Evolutionary conservation across 2,888 invertebrate genomes (phyloP).

Genomic region (Periphyllus acericola): DNA sequence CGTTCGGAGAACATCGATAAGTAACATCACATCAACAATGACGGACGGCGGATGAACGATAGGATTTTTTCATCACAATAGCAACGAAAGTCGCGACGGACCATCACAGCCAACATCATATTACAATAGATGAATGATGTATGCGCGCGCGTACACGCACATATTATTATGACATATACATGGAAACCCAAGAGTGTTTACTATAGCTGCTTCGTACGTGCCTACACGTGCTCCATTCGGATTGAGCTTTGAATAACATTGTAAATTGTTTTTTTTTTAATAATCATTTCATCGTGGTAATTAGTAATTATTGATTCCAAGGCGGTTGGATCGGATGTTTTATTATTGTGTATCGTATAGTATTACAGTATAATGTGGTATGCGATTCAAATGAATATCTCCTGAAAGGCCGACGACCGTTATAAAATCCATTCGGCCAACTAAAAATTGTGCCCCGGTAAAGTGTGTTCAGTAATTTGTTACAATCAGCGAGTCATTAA

Average conservation of each 20-base stretch:
- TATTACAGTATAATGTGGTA: neutral
- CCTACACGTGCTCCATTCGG: neutral
- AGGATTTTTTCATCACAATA: no score
- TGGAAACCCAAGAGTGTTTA: neutral
- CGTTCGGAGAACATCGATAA: no score
- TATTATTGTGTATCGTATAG: neutral
- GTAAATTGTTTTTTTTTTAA: neutral
- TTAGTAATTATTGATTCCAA: neutral
- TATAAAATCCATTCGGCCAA: neutral
- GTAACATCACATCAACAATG: no score
- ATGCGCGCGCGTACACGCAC: no score
- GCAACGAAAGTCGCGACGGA: no score
- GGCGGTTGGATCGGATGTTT: neutral
- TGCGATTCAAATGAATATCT: neutral
- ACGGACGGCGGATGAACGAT: no score
- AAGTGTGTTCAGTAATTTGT: slow-evolving; percentile 17
- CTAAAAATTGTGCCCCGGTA: neutral
- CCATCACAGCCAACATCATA: no score
- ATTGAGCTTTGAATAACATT: neutral
- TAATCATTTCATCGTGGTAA: neutral
- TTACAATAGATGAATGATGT: no score
- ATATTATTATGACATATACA: no score
- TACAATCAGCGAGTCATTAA: slow-evolving; percentile 36
- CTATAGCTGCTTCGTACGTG: neutral
- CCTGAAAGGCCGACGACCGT: neutral